Evolutionary conservation across 2,113 vertebrate genomes (phyloP).

Genomic region (Corythaixoides concolor): DNA sequence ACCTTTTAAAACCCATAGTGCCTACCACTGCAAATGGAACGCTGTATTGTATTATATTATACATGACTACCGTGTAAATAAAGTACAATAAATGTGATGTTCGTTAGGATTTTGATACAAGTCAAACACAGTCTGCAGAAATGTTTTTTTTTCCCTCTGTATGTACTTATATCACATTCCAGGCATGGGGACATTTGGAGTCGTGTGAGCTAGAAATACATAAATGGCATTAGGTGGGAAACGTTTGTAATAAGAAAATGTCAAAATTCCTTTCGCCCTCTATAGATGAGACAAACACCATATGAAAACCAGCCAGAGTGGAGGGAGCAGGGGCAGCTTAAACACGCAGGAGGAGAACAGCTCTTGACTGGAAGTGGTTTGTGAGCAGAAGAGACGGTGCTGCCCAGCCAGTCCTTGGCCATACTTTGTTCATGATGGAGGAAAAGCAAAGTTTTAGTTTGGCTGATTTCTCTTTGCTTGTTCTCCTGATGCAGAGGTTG

Average conservation of each 20-base stretch:
- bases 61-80: constrained; percentile 7
- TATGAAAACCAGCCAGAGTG: background rate
- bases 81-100: constrained; percentile 47
- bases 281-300: background rate
- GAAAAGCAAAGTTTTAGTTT: background rate
- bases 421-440: background rate
- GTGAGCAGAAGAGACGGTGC: background rate
- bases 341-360: background rate
- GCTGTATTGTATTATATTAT: constrained; percentile 16
- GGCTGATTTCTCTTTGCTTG: background rate
- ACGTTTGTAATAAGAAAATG: background rate
- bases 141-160: background rate
- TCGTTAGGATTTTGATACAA: constrained; percentile 34
- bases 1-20: constrained; percentile 25
- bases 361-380: background rate
- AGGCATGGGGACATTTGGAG: background rate
- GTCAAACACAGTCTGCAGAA: constrained; percentile 34
- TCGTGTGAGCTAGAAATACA: background rate
- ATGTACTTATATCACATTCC: background rate
- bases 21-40: constrained; percentile 41
- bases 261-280: background rate
- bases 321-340: background rate
- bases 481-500: background rate
- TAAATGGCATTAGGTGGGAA: background rate
- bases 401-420: background rate